Percentiles rank a stretch among this genome's conserved stretches.
phyloP scores from a whole-genome alignment of 2,797 vertebrate genomes.

The Lycodopsis pacificus region DNA sequence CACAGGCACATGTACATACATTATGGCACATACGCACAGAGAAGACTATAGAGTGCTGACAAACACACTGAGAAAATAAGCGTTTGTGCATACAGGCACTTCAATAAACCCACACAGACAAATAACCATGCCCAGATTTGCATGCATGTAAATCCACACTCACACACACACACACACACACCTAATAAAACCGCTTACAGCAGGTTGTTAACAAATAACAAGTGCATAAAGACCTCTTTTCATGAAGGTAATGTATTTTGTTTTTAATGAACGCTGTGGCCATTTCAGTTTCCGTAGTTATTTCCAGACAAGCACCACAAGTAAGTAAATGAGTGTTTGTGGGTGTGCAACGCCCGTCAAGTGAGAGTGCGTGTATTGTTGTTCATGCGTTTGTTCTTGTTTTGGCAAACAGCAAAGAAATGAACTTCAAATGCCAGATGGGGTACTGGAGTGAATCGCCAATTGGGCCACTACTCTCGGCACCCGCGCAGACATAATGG shows the following conservation, averaged over 20 bases:
- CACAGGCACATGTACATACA: constrained; percentile 27
- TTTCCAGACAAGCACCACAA: constrained; percentile 62
- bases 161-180: constrained; percentile 16
- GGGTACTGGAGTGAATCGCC: constrained; percentile 78
- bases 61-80: constrained; percentile 9
- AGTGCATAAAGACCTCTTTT: constrained; percentile 62
- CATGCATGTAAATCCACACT: constrained; percentile 27
- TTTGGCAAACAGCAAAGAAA: constrained; percentile 75
- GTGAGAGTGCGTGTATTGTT: constrained; percentile 31
- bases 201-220: constrained; percentile 72
- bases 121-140: constrained; percentile 5
- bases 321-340: constrained; percentile 57
- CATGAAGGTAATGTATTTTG: constrained; percentile 68
- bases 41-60: not conserved
- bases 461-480: constrained; percentile 70
- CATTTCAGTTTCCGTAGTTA: constrained; percentile 71
- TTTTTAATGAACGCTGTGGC: constrained; percentile 75
- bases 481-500: constrained; percentile 57
- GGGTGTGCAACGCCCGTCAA: constrained; percentile 21
- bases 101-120: constrained; percentile 27
- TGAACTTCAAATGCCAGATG: constrained; percentile 80
- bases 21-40: constrained; percentile 41
- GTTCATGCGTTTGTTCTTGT: constrained; percentile 61
- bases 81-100: constrained; percentile 15
- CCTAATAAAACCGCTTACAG: constrained; percentile 59